These are phyloP conservation scores for Ptychobarbus kaznakovi DNA, from an alignment of 2,797 vertebrate species.

Conservation along the genomic window DNA sequence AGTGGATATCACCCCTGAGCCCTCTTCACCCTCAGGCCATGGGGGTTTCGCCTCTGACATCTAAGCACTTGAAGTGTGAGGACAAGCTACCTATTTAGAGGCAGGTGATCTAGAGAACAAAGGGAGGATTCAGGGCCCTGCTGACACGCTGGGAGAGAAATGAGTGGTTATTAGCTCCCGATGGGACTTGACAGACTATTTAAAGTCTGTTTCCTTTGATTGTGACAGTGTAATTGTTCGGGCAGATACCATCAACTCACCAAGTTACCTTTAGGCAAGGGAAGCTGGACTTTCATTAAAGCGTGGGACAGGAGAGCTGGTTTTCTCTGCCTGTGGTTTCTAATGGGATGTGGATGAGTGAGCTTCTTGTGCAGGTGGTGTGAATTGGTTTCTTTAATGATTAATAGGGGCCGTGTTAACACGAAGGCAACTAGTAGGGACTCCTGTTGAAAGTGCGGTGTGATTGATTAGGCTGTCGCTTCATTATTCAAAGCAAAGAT, in stretches of 20 bases:
- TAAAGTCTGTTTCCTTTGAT: conserved; percentile 87
- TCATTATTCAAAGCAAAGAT: conserved; percentile 18
- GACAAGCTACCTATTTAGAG: conserved; percentile 82
- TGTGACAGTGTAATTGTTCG: conserved; percentile 90
- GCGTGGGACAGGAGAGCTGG: conserved; percentile 76
- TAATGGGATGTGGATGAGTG: conserved; percentile 72
- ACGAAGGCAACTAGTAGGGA: conserved; percentile 44
- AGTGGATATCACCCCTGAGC: conserved; percentile 67
- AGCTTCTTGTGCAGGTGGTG: conserved; percentile 42
- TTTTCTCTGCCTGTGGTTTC: conserved; percentile 80
- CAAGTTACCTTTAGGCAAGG: conserved; percentile 80
- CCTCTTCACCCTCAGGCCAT: conserved; percentile 44
- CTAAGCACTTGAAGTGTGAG: conserved; percentile 84
- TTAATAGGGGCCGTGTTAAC: conserved; percentile 55
- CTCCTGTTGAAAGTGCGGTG: conserved; percentile 36
- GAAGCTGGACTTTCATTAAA: conserved; percentile 88
- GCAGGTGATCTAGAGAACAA: conserved; percentile 86
- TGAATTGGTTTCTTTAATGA: conserved; percentile 56
- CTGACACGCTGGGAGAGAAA: conserved; percentile 84
- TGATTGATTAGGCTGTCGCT: conserved; percentile 30
- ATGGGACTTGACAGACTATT: conserved; percentile 80
- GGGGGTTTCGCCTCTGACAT: conserved; percentile 69
- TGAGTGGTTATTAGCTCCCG: conserved; percentile 84
- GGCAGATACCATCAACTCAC: conserved; percentile 82
- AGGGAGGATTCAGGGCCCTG: conserved; percentile 81